Evolutionary conservation across 1,140 invertebrate species (phyloP), one percentile per base, ranked within the genome.

Genomic region (Drosophila pallidifrons): DNA sequence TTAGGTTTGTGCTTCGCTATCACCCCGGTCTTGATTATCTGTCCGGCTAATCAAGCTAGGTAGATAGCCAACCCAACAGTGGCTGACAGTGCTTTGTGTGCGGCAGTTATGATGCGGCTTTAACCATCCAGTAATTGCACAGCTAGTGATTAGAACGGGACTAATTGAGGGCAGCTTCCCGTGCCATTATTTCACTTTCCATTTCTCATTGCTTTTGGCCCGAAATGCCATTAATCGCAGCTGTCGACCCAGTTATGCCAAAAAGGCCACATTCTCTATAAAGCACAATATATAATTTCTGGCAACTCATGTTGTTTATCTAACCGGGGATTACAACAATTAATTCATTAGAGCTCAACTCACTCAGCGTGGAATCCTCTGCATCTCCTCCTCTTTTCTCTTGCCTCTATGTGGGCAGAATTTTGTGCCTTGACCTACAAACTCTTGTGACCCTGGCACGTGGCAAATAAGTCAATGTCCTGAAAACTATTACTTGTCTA

Each of bases 271-370:
- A 32, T 25, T 25, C 20, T 25, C 20, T 25, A 25, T 25, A 25
- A 25, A 25, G 20, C 15, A 52, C n/a, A 35, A 85, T 78, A 81
- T 81, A 75, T 86, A 25, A 25, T 86, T 47, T 47, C 55, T 52
- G 67, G 51, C 83, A 64, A 73, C 69, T 87, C 73, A 77, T 79
- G 83, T 55, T 88, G 83, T 69, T 86, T 82, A 87, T 80, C 80
- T 75, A 80, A 64, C 71, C 71, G 64, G 68, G 85, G 76, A 88
- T 82, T 77, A 88, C 65, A 68, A 68, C 80, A 77, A 88, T 87
- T 81, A 87, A 83, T 88, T 87, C 72, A 81, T 82, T 81, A 72
- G 59, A 32, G 54, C 59, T 63, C 70, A 78, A 38, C 35, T 69
- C 15, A 5, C 47, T 30, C n/a, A 13, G 25, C 13, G 16, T 20